These are phyloP conservation scores for Astyanax mexicanus DNA, from an alignment of 2,797 vertebrate genomes.

Conservation along the genomic window DNA sequence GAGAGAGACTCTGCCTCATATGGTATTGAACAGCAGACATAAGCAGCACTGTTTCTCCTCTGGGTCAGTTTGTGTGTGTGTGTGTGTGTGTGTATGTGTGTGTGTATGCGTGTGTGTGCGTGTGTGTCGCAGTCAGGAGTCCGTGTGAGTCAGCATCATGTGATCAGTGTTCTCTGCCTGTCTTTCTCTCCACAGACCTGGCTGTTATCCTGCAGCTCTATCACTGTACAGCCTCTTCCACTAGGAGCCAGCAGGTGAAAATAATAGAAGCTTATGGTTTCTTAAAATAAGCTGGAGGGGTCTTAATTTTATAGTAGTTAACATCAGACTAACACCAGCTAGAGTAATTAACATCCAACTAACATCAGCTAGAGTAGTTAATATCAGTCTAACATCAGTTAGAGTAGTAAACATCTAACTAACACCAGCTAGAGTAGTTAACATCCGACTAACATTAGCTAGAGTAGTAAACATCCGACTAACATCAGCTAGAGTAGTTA, in stretches of 20 bases:
- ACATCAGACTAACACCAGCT: too few relatives aligned
- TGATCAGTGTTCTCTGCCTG: slow-evolving; percentile 39
- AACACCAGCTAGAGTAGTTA: too few relatives aligned
- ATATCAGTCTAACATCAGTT: too few relatives aligned
- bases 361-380: too few relatives aligned
- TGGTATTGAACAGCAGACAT: slow-evolving; percentile 48
- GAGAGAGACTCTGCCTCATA: slow-evolving; percentile 48
- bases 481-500: too few relatives aligned
- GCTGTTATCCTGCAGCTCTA: slow-evolving; percentile 5
- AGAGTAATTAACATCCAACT: too few relatives aligned
- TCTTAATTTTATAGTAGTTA: too few relatives aligned
- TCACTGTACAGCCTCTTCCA: slow-evolving; percentile 2
- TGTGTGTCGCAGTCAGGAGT: slow-evolving; percentile 31
- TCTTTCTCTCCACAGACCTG: slow-evolving; percentile 29
- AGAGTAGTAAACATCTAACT: too few relatives aligned
- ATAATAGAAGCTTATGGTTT: too few relatives aligned
- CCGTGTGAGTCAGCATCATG: slow-evolving; percentile 55
- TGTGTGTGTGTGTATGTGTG: slow-evolving; percentile 41
- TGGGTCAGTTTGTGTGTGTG: slow-evolving; percentile 15
- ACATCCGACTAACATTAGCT: too few relatives aligned
- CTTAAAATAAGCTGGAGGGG: too few relatives aligned
- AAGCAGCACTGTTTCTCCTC: slow-evolving; percentile 41
- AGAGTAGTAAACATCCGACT: too few relatives aligned
- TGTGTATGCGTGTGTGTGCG: slow-evolving; percentile 41
- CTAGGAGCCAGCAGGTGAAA: neutral